phyloP scores from a whole-genome alignment of 2,888 invertebrate species.

The Macropis europaea region DNA sequence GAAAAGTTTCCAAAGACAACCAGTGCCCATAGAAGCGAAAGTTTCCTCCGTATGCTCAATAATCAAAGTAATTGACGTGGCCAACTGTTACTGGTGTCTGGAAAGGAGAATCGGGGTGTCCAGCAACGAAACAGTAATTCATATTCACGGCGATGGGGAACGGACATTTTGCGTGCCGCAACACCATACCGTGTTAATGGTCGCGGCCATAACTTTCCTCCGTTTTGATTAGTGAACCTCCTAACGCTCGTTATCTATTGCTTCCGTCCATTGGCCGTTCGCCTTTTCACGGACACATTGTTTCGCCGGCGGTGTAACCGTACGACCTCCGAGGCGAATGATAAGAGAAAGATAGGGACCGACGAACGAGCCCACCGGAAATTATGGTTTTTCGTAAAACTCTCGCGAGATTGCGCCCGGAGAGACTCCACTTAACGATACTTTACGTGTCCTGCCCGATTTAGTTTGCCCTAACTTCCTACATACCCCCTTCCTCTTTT shows the following conservation, averaged over 20 bases:
- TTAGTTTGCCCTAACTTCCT: too few species aligned
- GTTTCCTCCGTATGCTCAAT: too few species aligned
- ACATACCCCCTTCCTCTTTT: too few species aligned
- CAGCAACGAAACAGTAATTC: slow-evolving; percentile 22
- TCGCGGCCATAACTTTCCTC: slow-evolving; percentile 62
- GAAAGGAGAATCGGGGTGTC: too few species aligned
- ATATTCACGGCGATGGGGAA: slow-evolving; percentile 32
- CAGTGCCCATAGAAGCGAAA: too few species aligned
- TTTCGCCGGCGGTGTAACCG: slow-evolving; percentile 16
- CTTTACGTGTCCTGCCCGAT: slow-evolving; percentile 6
- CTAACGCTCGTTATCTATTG: slow-evolving; percentile 45
- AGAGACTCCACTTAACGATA: slow-evolving; percentile 14
- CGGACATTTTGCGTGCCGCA: slow-evolving; percentile 45
- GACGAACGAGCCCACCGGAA: slow-evolving; percentile 12
- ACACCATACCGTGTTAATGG: slow-evolving; percentile 40
- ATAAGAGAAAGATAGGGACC: slow-evolving; percentile 24
- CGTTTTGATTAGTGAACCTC: slow-evolving; percentile 62
- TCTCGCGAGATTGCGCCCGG: slow-evolving; percentile 4
- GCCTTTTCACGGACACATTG: slow-evolving; percentile 28
- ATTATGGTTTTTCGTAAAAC: slow-evolving; percentile 42
- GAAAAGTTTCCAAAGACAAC: too few species aligned
- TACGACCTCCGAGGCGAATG: too few species aligned
- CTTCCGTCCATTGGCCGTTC: slow-evolving; percentile 21
- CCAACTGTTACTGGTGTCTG: too few species aligned
- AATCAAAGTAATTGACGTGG: too few species aligned